A percentile compares a stretch with the other conserved stretches of the same genome.
Conservation (phyloP, 2,888 invertebrate genomes). For the Cantharis lateralis region DNA sequence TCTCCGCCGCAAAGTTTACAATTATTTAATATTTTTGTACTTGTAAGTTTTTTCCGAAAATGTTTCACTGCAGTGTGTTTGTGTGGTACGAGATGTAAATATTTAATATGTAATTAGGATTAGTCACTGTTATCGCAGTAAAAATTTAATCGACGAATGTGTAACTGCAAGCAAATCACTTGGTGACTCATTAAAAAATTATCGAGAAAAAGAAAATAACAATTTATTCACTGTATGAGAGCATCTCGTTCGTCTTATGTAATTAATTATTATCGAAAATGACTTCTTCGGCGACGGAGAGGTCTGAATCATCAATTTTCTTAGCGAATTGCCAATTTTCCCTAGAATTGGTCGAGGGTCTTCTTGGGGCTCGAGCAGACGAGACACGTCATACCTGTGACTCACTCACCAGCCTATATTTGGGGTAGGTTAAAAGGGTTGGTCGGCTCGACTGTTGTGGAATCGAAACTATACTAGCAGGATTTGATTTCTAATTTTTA, state of each 20-base stretch:
- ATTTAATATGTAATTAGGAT: neutral
- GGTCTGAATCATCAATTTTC: neutral
- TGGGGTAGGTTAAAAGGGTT: neutral
- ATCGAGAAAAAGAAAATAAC: no score
- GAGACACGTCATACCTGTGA: neutral
- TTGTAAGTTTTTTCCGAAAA: neutral
- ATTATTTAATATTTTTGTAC: neutral
- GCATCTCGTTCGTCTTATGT: neutral
- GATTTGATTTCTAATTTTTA: neutral
- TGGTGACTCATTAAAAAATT: neutral
- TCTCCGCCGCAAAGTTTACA: neutral
- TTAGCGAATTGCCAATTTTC: neutral
- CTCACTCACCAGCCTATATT: neutral
- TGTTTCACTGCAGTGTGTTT: neutral
- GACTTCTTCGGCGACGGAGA: neutral
- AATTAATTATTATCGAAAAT: neutral
- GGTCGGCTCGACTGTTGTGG: neutral
- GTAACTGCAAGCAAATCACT: neutral
- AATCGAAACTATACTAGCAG: neutral
- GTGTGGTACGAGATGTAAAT: neutral
- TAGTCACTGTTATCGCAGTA: neutral
- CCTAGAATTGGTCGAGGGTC: neutral
- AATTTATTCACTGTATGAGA: neutral
- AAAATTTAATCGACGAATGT: neutral
- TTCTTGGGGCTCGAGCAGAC: neutral